Base-by-base conservation (phyloP, 2,797 vertebrate species). In the Leontocebus nigricollis region DNA sequence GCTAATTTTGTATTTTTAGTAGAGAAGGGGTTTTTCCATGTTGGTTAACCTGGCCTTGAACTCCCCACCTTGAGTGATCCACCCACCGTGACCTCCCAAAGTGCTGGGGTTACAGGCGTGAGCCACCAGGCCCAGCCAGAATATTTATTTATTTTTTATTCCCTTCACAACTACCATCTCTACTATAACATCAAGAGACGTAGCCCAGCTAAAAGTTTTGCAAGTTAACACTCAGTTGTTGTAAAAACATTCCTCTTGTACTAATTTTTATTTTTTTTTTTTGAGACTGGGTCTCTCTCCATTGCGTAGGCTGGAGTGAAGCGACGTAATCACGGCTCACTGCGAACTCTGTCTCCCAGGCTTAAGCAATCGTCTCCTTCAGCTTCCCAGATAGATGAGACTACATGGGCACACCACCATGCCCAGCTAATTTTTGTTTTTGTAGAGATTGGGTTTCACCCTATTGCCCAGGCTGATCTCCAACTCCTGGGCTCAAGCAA, bases 71-170 rank as follows among this genome's bases (percentile, higher is more conserved):
- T 3, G 22, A 1, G 1, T 67, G 33, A n/a, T 67, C 33, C 7
- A 3, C 15, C 30, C 7, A 8, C 15, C 7, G 19, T 3, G 0
- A 8, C 33, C 61, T 67, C 33, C 15, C 15, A n/a, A n/a, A 67
- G 61, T n/a, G 33, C 33, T 67, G 15, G 15, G 61, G 9, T 67
- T n/a, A 19, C 33, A n/a, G 33, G 61, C 0, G 0, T n/a, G 61
- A 67, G 61, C 61, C 61, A 67, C 33, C 1, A 3, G 15, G 15
- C 33, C 33, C 3, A 8, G 33, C 1, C 33, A 67, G 61, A 64
- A 67, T n/a, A n/a, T 9, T 52, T 36, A 26, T 41, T 30, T 72
- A 39, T 39, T 39, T 70, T 44, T 67, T 27, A 64, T 52, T 48
- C 59, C 46, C 46, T 89, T 85, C 7, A 48, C 0, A 44, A 48